Percentiles rank a stretch among this genome's conserved stretches.
These are phyloP conservation scores for Dissostichus mawsoni DNA, from an alignment of 2,113 vertebrate species.

Conservation along the genomic window DNA sequence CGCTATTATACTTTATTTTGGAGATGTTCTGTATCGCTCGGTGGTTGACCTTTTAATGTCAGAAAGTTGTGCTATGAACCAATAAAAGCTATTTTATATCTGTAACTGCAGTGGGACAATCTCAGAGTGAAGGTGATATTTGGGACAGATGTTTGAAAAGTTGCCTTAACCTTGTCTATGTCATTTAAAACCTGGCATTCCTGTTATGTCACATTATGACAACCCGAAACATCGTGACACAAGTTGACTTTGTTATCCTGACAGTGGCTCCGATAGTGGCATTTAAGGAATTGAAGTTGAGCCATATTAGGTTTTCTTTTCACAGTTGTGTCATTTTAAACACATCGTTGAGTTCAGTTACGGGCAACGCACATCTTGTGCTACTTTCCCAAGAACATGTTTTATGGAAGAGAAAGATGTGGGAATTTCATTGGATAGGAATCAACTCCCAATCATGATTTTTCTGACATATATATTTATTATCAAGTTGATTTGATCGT, in stretches of 20 bases:
- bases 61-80: conserved; percentile 14
- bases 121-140: conserved; percentile 15
- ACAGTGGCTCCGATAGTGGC: conserved; percentile 30
- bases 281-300: conserved; percentile 33
- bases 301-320: conserved; percentile 4
- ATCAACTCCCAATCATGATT: not conserved
- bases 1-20: conserved; percentile 26
- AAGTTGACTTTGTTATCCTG: conserved; percentile 38
- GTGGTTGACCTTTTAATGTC: conserved; percentile 44
- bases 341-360: conserved; percentile 18
- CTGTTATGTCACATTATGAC: conserved; percentile 41
- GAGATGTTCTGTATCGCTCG: not conserved
- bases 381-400: conserved; percentile 15
- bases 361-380: not conserved
- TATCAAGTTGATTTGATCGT: not conserved
- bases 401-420: not conserved
- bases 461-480: not conserved
- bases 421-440: not conserved
- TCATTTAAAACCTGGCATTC: conserved; percentile 36
- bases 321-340: conserved; percentile 26
- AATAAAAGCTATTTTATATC: conserved; percentile 22
- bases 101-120: conserved; percentile 15
- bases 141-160: conserved; percentile 37
- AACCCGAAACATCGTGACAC: conserved; percentile 36
- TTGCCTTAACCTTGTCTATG: conserved; percentile 44